A percentile compares a stretch with the other conserved stretches of the same genome.
phyloP scores from a whole-genome alignment of 2,888 invertebrate species.

The Epiblema foenella region DNA sequence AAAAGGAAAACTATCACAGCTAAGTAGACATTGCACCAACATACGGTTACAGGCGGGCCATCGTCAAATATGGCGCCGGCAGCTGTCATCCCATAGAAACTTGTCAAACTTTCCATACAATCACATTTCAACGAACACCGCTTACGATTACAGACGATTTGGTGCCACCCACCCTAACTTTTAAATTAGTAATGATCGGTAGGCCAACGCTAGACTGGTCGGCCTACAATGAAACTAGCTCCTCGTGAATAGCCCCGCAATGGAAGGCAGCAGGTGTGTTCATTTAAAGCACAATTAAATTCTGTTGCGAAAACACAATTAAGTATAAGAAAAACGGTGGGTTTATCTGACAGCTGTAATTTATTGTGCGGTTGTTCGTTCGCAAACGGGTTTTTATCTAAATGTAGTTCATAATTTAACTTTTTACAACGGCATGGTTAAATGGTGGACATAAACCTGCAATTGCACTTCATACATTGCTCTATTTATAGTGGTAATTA shows the following conservation, averaged over 20 bases:
- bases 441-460: neutral
- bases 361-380: slow-evolving; percentile 15
- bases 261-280: slow-evolving; percentile 31
- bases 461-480: neutral
- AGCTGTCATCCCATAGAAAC: too few species aligned
- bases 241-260: neutral
- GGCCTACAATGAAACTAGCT: neutral
- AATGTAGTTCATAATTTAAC: slow-evolving; percentile 6
- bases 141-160: too few species aligned
- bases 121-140: too few species aligned
- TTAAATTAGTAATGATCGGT: too few species aligned
- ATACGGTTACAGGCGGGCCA: too few species aligned
- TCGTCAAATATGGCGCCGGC: too few species aligned
- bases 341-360: slow-evolving; percentile 17
- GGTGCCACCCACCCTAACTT: too few species aligned
- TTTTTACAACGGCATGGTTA: neutral
- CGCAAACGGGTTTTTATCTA: slow-evolving; percentile 3
- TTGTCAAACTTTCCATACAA: too few species aligned
- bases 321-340: slow-evolving; percentile 28
- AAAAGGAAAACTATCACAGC: too few species aligned
- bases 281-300: slow-evolving; percentile 25
- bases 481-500: neutral
- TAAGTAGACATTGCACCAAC: too few species aligned
- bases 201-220: neutral
- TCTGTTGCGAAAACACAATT: slow-evolving; percentile 33